Base-by-base conservation (phyloP, 2,888 invertebrate genomes). In the Rhagonycha lutea region DNA sequence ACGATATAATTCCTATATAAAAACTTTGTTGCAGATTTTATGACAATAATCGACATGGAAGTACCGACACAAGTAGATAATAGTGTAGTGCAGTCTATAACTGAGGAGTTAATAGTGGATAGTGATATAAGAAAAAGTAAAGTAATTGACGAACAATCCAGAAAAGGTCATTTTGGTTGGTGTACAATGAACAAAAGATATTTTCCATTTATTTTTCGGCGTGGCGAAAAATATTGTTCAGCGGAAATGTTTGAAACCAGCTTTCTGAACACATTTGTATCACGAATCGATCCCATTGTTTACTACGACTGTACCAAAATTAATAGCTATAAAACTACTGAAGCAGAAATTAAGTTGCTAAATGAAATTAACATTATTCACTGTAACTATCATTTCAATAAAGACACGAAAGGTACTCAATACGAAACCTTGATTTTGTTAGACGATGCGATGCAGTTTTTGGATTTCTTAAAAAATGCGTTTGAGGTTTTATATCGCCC, bases 391-490 rank as follows among this genome's bases (percentile, higher is more conserved):
- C 94, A 95, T 86, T 98, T 65, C n/a, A 47, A 95, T 87, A 98
- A 98, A 1, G 91, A 94, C 71, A 96, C 96, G 79, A 91, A 92
- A 23, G 98, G 98, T 86, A 94, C 95, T 0, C 92, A 92, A 76
- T 95, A 96, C 86, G 98, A 98, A 89, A 89, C 97, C 81, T 96
- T 98, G n/a, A 97, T 98, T 69, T 91, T 95, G 70, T 89, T 98
- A 29, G 92, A 92, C 65, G 98, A 98, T 87, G 96, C 97, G 68
- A 92, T 94, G 82, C 95, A 96, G 85, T 96, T 98, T 88, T 96
- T 96, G 87, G 93, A 94, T 80, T 96, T 97, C 88, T 89, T 98
- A 82, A 95, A 95, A 84, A 94, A 96, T 78, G 96, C 96, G 87
- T 96, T 95, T 86, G 93, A 94, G 82, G 96, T 96, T 87, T 88